phyloP scores from a whole-genome alignment of 2,888 invertebrate species.

The Chironomus tentans region DNA sequence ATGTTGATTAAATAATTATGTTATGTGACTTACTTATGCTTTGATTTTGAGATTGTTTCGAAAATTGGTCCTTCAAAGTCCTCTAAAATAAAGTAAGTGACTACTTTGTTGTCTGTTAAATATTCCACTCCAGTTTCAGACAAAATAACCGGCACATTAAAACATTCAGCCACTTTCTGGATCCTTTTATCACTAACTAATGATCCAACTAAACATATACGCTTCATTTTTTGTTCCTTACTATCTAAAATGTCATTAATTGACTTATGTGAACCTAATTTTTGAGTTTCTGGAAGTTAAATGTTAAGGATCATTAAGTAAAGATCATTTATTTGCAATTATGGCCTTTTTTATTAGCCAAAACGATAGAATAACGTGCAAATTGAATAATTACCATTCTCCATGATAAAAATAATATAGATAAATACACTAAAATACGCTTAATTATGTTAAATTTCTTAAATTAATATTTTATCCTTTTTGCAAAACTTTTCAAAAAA shows the following conservation, averaged over 20 bases:
- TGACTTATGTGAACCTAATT: not conserved
- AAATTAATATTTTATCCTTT: not conserved
- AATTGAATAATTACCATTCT: not conserved
- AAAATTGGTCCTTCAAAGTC: slow-evolving; percentile 60
- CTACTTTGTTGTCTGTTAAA: slow-evolving; percentile 48
- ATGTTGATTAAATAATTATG: too few species aligned
- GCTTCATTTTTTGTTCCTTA: slow-evolving; percentile 29
- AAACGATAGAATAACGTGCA: too few species aligned
- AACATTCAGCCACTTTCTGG: slow-evolving; percentile 50
- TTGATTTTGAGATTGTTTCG: slow-evolving; percentile 51
- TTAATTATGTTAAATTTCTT: not conserved
- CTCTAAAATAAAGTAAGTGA: slow-evolving; percentile 60
- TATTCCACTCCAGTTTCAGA: slow-evolving; percentile 54
- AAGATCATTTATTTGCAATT: too few species aligned
- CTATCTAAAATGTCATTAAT: not conserved
- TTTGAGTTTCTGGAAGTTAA: not conserved
- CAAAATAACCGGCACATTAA: slow-evolving; percentile 53
- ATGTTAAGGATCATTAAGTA: not conserved
- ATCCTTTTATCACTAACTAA: slow-evolving; percentile 47
- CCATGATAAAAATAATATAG: not conserved
- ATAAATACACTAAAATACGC: not conserved
- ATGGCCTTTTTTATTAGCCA: too few species aligned
- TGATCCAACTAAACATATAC: slow-evolving; percentile 56
- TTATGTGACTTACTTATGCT: slow-evolving; percentile 49
- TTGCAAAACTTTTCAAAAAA: not conserved